Base-by-base conservation (phyloP, 2,797 vertebrate species). In the Melopsittacus undulatus region DNA sequence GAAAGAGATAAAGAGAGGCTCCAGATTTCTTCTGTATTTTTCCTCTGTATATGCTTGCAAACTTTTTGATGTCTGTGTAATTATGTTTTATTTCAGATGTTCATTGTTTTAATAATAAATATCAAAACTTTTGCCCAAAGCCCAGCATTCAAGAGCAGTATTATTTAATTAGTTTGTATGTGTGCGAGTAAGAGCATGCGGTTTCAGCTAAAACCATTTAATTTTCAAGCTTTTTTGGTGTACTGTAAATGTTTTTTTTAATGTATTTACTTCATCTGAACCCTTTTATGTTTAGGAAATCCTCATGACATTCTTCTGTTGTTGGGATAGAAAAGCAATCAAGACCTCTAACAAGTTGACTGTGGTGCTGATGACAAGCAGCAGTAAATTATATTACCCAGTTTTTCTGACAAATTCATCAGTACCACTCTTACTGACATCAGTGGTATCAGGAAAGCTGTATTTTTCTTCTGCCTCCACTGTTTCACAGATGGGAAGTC, bases 31-130 rank as follows among this genome's bases (percentile, higher is more conserved):
- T 87, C 67, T 81, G n/a, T 52, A 57, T 88, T 90, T 95, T 90
- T 84, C 68, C 29, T 86, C 67, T 87, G 0, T 80, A 72, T 70
- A 70, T 93, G 79, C 87, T 91, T 91, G 59, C 51, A 94, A 83
- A 88, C 20, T 26, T 85, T 89, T 82, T 85, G 78, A 88, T 94
- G 64, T 92, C 78, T 83, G 36, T 89, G 57, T 87, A 93, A 77
- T 82, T 51, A 61, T 81, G 46, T 68, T 95, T 95, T 72, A 84
- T 85, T 96, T 95, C 18, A 91, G 85, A 45, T 82, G 57, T 88
- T 89, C 45, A 52, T 34, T 84, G 82, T 57, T 94, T 93, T 95
- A 85, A 43, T 66, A 95, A 95, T 90, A 78, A 96, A 94, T 83
- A 23, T 11, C 7, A 90, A 89, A 90, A 85, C 45, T 83, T 84